These are phyloP conservation scores for Myiopsitta monachus DNA, from an alignment of 2,113 vertebrate genomes.

Conservation along the genomic window DNA sequence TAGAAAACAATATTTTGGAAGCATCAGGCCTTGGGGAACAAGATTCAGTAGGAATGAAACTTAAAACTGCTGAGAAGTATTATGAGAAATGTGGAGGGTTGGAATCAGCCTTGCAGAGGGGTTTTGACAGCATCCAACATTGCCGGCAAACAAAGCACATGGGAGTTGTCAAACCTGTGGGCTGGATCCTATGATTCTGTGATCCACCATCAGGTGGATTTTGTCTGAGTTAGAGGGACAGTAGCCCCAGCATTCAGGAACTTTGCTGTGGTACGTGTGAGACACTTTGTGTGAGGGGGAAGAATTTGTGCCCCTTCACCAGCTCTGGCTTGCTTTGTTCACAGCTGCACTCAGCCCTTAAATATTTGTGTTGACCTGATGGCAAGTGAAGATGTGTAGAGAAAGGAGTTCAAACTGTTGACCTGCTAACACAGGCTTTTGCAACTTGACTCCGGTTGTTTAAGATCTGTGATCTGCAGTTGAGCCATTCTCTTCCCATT, in stretches of 20 bases:
- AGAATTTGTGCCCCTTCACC: background rate
- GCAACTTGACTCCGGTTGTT: conserved; percentile 28
- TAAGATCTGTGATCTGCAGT: conserved; percentile 23
- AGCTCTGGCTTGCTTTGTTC: background rate
- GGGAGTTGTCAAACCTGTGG: background rate
- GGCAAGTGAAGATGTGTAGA: conserved; percentile 43
- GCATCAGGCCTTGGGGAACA: background rate
- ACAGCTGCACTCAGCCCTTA: conserved; percentile 3
- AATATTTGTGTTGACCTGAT: conserved; percentile 46
- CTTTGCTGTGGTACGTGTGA: background rate
- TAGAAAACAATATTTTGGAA: background rate
- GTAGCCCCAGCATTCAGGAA: background rate
- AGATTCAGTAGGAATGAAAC: background rate
- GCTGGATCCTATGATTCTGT: background rate
- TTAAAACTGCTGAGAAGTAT: background rate
- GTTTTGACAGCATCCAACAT: background rate
- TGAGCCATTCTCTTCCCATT: conserved; percentile 21
- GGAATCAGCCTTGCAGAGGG: background rate
- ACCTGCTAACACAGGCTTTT: conserved; percentile 32
- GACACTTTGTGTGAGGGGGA: background rate
- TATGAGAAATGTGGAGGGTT: background rate
- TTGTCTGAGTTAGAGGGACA: background rate
- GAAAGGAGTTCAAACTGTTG: conserved; percentile 50
- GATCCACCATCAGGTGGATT: background rate
- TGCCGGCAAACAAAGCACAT: background rate